phyloP scores from a whole-genome alignment of 2,888 invertebrate species.

The Trilocha varians region DNA sequence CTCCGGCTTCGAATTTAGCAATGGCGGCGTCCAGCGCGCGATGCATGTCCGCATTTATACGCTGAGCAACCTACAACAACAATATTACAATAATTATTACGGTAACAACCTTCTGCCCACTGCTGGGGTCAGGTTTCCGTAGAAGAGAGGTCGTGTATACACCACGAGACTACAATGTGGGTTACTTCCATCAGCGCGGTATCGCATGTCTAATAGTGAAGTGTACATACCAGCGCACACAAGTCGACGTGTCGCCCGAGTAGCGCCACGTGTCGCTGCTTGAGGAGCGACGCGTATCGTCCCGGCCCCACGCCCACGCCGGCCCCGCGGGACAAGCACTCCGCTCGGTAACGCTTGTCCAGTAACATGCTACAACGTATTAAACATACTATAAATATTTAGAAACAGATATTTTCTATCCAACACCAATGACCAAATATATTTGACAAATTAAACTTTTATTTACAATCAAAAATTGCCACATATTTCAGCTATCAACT shows the following conservation, averaged over 20 bases:
- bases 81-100: not conserved
- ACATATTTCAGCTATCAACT: no score
- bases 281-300: conserved; percentile 93
- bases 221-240: conserved; percentile 43
- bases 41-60: conserved; percentile 97
- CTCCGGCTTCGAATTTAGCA: conserved; percentile 96
- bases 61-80: conserved; percentile 78
- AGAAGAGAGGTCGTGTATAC: not conserved
- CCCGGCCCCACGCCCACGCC: conserved; percentile 91
- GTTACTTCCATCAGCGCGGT: not conserved
- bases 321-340: conserved; percentile 92
- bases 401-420: no score
- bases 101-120: no score
- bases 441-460: no score
- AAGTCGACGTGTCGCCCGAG: conserved; percentile 96
- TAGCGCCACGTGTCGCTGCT: conserved; percentile 96
- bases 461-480: no score
- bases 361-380: conserved; percentile 94
- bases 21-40: conserved; percentile 95
- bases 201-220: not conserved
- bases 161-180: not conserved
- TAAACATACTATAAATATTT: no score
- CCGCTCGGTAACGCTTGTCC: conserved; percentile 97
- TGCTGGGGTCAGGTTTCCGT: no score
- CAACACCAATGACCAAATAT: no score